Evolutionary conservation across 1,140 invertebrate genomes (phyloP).

Genomic region (Drosophila azteca): DNA sequence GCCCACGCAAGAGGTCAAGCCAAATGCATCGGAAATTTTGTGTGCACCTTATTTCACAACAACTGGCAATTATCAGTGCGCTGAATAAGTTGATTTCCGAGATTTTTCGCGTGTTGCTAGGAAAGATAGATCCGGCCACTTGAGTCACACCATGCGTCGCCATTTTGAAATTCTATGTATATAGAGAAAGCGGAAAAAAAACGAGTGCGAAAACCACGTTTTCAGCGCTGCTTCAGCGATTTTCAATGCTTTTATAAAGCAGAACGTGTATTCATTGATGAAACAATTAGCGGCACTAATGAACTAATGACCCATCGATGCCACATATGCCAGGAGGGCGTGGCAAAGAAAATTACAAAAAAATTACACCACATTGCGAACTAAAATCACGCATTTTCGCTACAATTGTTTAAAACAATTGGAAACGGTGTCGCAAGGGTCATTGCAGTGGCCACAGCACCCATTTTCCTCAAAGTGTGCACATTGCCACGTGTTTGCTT

Average conservation of each 20-base stretch:
- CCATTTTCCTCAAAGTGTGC: slow-evolving; percentile 15
- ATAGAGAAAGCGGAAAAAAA: slow-evolving; percentile 50
- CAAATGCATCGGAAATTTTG: slow-evolving; percentile 7
- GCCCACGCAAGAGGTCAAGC: slow-evolving; percentile 10
- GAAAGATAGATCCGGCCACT: slow-evolving; percentile 20
- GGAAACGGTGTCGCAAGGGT: too few relatives aligned
- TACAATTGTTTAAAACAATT: slow-evolving; percentile 20
- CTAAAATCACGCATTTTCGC: slow-evolving; percentile 20
- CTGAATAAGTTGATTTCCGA: slow-evolving; percentile 14
- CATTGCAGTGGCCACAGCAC: slow-evolving; percentile 5
- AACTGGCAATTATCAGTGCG: slow-evolving; percentile 7
- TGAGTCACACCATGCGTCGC: slow-evolving; percentile 58
- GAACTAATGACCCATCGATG: slow-evolving; percentile 9
- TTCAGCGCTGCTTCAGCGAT: slow-evolving; percentile 13
- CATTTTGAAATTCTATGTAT: slow-evolving; percentile 68
- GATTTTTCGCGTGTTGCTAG: slow-evolving; percentile 31
- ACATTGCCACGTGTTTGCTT: slow-evolving; percentile 71
- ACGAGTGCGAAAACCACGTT: slow-evolving; percentile 56
- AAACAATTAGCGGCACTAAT: slow-evolving; percentile 17
- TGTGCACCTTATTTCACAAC: slow-evolving; percentile 39
- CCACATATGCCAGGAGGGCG: slow-evolving; percentile 41
- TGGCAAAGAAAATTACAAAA: slow-evolving; percentile 37
- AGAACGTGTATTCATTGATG: background rate
- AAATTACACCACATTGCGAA: slow-evolving; percentile 65
- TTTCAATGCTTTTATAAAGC: background rate